Evolutionary conservation across 2,797 vertebrate species (phyloP).

Genomic region (Crossoptilon crossoptilon): DNA sequence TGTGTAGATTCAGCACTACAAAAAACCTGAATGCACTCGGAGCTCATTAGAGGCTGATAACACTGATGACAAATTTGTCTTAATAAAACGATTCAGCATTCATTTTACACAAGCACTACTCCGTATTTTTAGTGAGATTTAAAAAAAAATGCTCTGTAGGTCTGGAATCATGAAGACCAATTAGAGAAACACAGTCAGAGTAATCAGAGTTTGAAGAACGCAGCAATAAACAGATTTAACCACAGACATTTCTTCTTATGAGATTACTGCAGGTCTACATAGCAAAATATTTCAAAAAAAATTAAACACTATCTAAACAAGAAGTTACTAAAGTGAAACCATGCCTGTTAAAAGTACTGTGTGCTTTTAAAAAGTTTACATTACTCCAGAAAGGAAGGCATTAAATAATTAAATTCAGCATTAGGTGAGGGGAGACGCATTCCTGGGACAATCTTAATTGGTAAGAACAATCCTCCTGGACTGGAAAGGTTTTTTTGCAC

Average conservation of each 20-base stretch:
- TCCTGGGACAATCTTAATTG: neutral
- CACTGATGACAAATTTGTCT: neutral
- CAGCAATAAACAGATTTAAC: neutral
- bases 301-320: neutral
- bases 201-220: neutral
- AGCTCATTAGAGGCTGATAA: neutral
- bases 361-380: neutral
- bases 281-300: neutral
- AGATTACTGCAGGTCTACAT: neutral
- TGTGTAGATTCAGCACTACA: neutral
- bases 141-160: neutral
- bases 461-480: neutral
- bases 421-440: neutral
- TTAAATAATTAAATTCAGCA: neutral
- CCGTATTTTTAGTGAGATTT: neutral
- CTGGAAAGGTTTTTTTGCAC: neutral
- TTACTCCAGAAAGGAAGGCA: neutral
- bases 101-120: neutral
- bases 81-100: neutral
- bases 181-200: neutral
- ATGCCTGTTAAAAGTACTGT: neutral
- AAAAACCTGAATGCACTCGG: neutral
- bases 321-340: neutral
- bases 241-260: neutral
- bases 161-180: neutral